Evolutionary conservation across 2,113 vertebrate genomes (phyloP).

Genomic region (Chaenocephalus aceratus): DNA sequence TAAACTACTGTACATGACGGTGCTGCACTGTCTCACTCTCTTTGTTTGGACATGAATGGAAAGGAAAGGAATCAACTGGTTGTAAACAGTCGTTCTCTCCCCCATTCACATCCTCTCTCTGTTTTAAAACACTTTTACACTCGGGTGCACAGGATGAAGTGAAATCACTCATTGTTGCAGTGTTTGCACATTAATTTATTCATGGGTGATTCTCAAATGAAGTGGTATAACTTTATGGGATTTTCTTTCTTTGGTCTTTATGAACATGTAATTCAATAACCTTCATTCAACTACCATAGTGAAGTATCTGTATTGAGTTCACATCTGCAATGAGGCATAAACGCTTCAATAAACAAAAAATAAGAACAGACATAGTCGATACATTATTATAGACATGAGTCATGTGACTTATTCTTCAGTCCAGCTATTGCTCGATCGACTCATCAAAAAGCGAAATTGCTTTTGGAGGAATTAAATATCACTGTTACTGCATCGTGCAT

Average conservation of each 20-base stretch:
- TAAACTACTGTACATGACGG: conserved; percentile 59
- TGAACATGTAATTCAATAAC: not conserved
- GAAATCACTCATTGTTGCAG: not conserved
- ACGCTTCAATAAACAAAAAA: too few relatives aligned
- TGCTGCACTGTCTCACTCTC: conserved; percentile 74
- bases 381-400: too few relatives aligned
- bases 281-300: not conserved
- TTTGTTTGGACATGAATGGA: conserved; percentile 79
- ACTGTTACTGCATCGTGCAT: not conserved
- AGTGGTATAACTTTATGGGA: not conserved
- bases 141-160: not conserved
- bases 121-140: not conserved
- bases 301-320: not conserved
- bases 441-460: not conserved
- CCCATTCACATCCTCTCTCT: conserved; percentile 43
- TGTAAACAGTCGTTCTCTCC: conserved; percentile 54
- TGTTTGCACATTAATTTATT: not conserved
- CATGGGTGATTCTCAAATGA: not conserved
- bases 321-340: too few relatives aligned
- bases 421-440: too few relatives aligned
- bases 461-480: not conserved
- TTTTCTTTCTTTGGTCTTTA: not conserved
- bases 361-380: too few relatives aligned
- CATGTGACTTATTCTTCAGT: too few relatives aligned
- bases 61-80: conserved; percentile 61